phyloP scores from a whole-genome alignment of 2,113 vertebrate genomes.

The Trinectes maculatus region DNA sequence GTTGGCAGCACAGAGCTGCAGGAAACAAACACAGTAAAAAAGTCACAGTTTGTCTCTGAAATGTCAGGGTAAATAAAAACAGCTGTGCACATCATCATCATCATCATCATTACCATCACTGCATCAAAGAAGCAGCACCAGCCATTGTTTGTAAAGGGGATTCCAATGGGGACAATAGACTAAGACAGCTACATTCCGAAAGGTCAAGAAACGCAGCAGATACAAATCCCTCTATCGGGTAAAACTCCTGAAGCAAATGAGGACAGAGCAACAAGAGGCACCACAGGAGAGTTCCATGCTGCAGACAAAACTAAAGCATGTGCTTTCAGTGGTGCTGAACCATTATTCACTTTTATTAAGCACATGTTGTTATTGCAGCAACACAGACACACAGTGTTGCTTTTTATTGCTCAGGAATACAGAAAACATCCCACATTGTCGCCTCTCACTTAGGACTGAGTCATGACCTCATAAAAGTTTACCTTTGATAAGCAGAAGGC shows the following conservation, averaged over 20 bases:
- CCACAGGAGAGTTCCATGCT: background rate
- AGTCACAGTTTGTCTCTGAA: background rate
- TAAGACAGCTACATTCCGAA: background rate
- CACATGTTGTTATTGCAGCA: background rate
- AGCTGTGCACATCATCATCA: too few relatives aligned
- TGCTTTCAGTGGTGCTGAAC: background rate
- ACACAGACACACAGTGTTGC: background rate
- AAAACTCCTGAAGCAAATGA: background rate
- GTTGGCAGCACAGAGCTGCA: background rate
- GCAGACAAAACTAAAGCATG: background rate
- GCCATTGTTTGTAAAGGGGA: too few relatives aligned
- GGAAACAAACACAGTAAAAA: background rate
- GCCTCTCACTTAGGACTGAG: background rate
- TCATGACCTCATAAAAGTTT: slow-evolving; percentile 18
- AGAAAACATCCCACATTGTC: slow-evolving; percentile 11
- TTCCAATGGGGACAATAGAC: background rate
- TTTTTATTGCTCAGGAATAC: background rate
- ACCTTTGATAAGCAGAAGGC: slow-evolving; percentile 16
- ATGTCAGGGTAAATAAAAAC: background rate
- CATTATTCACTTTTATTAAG: background rate
- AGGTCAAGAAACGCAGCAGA: too few relatives aligned
- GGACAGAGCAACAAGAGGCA: background rate
- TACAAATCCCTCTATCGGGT: background rate
- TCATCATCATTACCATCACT: background rate
- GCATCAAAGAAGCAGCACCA: background rate